A percentile compares a stretch with the other conserved stretches of the same genome.
These are phyloP conservation scores for Artemia sp. DNA, from an alignment of 2,888 invertebrate genomes.

Conservation along the genomic window DNA sequence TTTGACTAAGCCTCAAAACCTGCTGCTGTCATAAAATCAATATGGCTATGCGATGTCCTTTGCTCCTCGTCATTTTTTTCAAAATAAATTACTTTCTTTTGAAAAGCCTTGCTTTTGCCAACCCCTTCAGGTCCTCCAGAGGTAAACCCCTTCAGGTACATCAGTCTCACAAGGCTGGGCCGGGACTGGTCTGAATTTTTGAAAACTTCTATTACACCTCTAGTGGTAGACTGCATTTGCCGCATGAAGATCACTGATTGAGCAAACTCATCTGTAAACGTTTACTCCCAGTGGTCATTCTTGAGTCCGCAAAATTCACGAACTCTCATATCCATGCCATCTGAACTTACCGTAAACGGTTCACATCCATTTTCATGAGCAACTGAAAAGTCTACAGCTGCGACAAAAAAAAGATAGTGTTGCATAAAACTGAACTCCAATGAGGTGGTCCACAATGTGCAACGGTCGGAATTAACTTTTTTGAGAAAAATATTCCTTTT, in stretches of 20 bases:
- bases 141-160: not conserved
- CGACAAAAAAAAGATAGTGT: constrained; percentile 9
- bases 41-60: not conserved
- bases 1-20: constrained; percentile 13
- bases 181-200: not conserved
- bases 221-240: not conserved
- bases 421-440: not conserved
- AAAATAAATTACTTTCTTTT: not conserved
- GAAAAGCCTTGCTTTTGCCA: constrained; percentile 17
- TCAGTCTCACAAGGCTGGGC: not conserved
- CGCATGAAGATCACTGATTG: not conserved
- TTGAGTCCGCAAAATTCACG: not conserved
- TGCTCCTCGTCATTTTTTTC: constrained; percentile 20
- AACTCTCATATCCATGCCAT: not conserved
- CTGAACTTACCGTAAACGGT: constrained; percentile 2
- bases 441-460: constrained; percentile 10
- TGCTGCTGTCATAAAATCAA: constrained; percentile 3
- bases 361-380: constrained; percentile 13
- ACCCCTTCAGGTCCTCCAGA: not conserved
- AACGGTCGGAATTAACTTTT: constrained; percentile 10
- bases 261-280: not conserved
- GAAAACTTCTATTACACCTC: constrained; percentile 11
- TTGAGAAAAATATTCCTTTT: constrained; percentile 6
- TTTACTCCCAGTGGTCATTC: constrained; percentile 5
- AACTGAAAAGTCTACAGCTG: constrained; percentile 10